Percentiles rank a stretch among this genome's conserved stretches.
These are phyloP conservation scores for Myanophis thanlyinensis DNA, from an alignment of 2,113 vertebrate species.

Conservation along the genomic window DNA sequence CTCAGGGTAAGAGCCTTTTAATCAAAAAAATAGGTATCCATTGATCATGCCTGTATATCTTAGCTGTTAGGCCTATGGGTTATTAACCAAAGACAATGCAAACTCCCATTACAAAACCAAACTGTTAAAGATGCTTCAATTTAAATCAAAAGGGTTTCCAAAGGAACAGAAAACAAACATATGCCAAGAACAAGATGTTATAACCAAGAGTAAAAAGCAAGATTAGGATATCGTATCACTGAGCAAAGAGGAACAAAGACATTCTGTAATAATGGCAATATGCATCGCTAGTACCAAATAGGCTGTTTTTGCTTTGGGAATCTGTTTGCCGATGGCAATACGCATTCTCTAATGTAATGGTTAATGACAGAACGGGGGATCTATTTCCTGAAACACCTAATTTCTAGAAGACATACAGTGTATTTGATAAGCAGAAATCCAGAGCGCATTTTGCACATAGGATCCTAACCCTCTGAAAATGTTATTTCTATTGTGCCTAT, in stretches of 20 bases:
- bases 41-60: not conserved
- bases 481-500: not conserved
- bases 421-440: not conserved
- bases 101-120: not conserved
- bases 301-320: not conserved
- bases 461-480: not conserved
- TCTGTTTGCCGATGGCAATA: not conserved
- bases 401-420: not conserved
- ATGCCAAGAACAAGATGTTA: not conserved
- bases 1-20: not conserved
- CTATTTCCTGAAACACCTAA: not conserved
- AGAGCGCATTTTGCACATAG: not conserved
- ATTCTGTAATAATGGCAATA: not conserved
- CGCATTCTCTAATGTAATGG: not conserved
- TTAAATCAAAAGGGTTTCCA: not conserved
- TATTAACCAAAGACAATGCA: not conserved
- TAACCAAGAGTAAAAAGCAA: not conserved
- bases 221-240: not conserved
- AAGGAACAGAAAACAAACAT: not conserved
- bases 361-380: not conserved
- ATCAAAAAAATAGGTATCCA: not conserved
- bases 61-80: not conserved
- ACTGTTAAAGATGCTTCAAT: not conserved
- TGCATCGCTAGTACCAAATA: not conserved
- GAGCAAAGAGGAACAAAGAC: not conserved